phyloP scores from a whole-genome alignment of 2,888 invertebrate species.

The Vesta saturnalis region DNA sequence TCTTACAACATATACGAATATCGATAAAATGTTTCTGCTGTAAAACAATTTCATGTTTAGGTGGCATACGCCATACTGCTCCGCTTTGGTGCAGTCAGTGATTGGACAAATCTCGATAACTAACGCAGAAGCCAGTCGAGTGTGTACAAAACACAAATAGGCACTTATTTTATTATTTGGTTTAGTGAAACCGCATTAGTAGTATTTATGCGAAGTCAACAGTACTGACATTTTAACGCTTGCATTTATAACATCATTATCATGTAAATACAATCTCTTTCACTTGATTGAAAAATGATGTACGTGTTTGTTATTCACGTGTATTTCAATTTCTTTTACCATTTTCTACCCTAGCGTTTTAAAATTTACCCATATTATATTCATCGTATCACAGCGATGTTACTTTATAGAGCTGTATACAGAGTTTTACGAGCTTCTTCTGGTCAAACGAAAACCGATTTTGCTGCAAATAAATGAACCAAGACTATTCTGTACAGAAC shows the following conservation, averaged over 20 bases:
- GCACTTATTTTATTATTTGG: conserved; percentile 41
- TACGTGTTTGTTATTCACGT: not conserved
- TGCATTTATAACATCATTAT: conserved; percentile 47
- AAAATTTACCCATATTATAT: conserved; percentile 17
- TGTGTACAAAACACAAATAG: conserved; percentile 41
- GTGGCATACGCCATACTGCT: too few species aligned
- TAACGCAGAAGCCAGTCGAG: too few species aligned
- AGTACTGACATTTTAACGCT: conserved; percentile 44
- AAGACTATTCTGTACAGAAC: conserved; percentile 14
- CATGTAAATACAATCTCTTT: conserved; percentile 41
- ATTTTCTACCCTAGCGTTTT: conserved; percentile 17
- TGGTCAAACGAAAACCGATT: conserved; percentile 28
- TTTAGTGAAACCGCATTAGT: conserved; percentile 44
- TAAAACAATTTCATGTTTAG: not conserved
- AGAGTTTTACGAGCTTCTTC: conserved; percentile 23
- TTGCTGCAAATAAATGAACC: conserved; percentile 24
- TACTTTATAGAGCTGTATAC: conserved; percentile 23
- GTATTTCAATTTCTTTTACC: conserved; percentile 15
- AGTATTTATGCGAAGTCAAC: conserved; percentile 27
- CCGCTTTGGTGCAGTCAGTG: too few species aligned
- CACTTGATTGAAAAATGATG: not conserved
- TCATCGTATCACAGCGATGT: conserved; percentile 22
- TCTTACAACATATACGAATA: not conserved
- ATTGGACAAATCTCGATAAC: too few species aligned
- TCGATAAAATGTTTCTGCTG: not conserved